Conservation (phyloP, 2,888 invertebrate genomes). For the Conchocele bisecta region DNA sequence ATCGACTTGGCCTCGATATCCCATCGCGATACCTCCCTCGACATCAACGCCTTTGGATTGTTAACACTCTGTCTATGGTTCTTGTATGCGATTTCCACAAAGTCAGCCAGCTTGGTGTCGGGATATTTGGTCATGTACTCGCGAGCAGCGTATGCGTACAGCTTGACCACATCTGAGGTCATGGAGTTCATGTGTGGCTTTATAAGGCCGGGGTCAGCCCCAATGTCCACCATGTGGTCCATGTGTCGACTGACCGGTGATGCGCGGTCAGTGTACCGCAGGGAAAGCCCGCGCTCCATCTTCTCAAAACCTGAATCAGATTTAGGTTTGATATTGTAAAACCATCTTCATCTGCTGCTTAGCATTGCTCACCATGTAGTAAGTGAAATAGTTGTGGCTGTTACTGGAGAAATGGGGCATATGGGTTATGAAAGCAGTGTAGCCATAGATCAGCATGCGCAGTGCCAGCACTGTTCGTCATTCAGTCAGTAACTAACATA, state of each 20-base stretch:
- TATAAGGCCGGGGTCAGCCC: slow-evolving; percentile 72
- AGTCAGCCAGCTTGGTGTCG: slow-evolving; percentile 63
- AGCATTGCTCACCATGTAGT: too few species aligned
- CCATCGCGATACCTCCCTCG: slow-evolving; percentile 57
- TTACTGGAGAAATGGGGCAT: too few species aligned
- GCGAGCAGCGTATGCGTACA: slow-evolving; percentile 78
- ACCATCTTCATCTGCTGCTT: too few species aligned
- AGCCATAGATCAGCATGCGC: too few species aligned
- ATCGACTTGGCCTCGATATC: slow-evolving; percentile 65
- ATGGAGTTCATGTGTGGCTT: slow-evolving; percentile 72
- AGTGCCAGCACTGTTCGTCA: too few species aligned
- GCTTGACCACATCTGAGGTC: slow-evolving; percentile 79
- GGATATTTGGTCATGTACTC: slow-evolving; percentile 76
- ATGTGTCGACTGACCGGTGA: slow-evolving; percentile 76
- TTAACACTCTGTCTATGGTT: slow-evolving; percentile 76
- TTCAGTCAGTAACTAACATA: too few species aligned
- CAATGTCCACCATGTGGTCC: slow-evolving; percentile 75
- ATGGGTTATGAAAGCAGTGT: too few species aligned
- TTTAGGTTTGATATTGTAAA: too few species aligned
- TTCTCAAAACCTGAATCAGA: slow-evolving; percentile 79
- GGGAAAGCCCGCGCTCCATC: slow-evolving; percentile 78
- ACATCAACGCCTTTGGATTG: slow-evolving; percentile 75
- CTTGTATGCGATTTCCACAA: slow-evolving; percentile 75
- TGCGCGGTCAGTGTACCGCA: slow-evolving; percentile 73
- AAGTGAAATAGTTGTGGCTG: too few species aligned